These are phyloP conservation scores for Clarias batrachus DNA, from an alignment of 2,113 vertebrate genomes.

Conservation along the genomic window DNA sequence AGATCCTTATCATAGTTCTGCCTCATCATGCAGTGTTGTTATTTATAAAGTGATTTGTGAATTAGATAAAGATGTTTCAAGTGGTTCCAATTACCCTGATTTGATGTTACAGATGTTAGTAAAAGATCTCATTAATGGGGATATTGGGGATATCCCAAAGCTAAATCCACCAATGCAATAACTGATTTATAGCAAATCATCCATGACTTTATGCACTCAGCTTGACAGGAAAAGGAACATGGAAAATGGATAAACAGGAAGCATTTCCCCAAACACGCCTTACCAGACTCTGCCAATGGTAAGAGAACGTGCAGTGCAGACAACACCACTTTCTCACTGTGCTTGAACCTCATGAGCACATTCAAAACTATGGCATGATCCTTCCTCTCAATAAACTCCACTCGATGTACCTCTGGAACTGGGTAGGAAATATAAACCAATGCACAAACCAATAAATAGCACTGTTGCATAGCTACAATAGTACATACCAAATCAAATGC, in stretches of 20 bases:
- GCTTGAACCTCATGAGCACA: constrained; percentile 75
- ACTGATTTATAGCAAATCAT: background rate
- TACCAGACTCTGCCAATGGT: constrained; percentile 83
- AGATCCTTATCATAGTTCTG: background rate
- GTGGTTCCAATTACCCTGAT: background rate
- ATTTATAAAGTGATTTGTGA: background rate
- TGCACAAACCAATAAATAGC: background rate
- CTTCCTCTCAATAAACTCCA: constrained; percentile 91
- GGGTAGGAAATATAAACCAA: background rate
- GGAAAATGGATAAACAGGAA: background rate
- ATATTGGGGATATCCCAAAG: background rate
- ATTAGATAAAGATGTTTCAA: constrained; percentile 7
- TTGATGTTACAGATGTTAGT: background rate
- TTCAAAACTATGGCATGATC: constrained; percentile 82
- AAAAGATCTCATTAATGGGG: background rate
- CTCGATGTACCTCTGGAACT: constrained; percentile 86
- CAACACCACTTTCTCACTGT: constrained; percentile 78
- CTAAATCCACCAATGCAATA: background rate
- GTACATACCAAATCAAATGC: background rate
- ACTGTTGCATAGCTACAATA: background rate
- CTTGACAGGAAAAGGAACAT: background rate
- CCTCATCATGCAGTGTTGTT: background rate
- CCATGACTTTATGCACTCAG: background rate
- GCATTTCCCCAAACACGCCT: constrained; percentile 48
- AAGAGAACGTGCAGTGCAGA: constrained; percentile 81